phyloP scores from a whole-genome alignment of 2,113 vertebrate species.

The Brachypodius melanocephalos region DNA sequence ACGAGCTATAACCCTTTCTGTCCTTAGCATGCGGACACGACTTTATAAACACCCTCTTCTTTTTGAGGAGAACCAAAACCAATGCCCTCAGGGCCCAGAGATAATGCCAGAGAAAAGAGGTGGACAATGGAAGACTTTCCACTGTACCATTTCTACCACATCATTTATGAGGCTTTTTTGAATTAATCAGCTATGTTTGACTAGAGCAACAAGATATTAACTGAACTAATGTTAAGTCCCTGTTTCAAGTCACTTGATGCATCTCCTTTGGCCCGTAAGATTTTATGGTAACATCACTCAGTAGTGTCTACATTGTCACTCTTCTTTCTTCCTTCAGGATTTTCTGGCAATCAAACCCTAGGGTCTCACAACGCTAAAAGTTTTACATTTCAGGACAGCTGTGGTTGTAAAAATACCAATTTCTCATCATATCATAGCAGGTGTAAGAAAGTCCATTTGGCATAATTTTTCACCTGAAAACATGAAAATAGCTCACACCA shows the following conservation, averaged over 20 bases:
- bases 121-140: neutral
- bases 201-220: neutral
- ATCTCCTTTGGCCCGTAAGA: neutral
- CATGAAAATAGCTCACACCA: conserved; percentile 51
- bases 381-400: conserved; percentile 31
- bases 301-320: neutral
- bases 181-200: neutral
- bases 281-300: neutral
- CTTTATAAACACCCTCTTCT: neutral
- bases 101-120: neutral
- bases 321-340: neutral
- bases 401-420: neutral
- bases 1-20: neutral
- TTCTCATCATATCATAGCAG: conserved; percentile 38
- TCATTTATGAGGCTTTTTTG: neutral
- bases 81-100: neutral
- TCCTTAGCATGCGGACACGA: neutral
- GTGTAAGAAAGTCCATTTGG: conserved; percentile 59
- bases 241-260: neutral
- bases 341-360: neutral
- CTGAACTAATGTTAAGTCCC: neutral
- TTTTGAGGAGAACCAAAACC: neutral
- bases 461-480: conserved; percentile 65
- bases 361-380: neutral
- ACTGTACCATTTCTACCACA: neutral